phyloP scores from a whole-genome alignment of 1,140 invertebrate genomes.

The Ooceraea biroi region DNA sequence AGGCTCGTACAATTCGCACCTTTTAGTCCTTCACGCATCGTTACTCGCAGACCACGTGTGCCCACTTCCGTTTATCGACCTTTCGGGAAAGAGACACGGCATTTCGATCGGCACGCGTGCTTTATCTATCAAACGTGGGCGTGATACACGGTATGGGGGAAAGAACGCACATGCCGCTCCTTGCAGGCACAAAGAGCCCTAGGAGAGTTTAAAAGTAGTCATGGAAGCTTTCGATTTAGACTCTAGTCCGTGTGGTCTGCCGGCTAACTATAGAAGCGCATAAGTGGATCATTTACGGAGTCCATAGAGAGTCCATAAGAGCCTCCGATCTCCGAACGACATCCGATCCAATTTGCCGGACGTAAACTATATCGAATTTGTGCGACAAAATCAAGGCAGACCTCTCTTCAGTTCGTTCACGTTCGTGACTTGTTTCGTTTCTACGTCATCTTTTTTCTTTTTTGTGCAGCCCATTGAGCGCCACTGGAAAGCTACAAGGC shows the following conservation, averaged over 20 bases:
- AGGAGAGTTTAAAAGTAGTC: slow-evolving; percentile 40
- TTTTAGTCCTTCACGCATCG: slow-evolving; percentile 43
- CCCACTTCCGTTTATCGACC: slow-evolving; percentile 49
- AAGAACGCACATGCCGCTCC: not conserved
- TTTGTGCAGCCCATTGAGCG: not conserved
- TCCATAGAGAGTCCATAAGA: slow-evolving; percentile 39
- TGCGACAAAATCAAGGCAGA: not conserved
- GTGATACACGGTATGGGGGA: not conserved
- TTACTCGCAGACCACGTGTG: not conserved
- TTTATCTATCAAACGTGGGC: slow-evolving; percentile 16
- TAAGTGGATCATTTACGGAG: slow-evolving; percentile 61
- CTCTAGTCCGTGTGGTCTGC: slow-evolving; percentile 57
- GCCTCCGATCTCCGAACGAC: not conserved
- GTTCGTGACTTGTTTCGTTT: not conserved
- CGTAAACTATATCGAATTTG: slow-evolving; percentile 3
- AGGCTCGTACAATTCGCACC: slow-evolving; percentile 28
- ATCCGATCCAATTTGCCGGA: slow-evolving; percentile 18
- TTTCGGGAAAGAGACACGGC: not conserved
- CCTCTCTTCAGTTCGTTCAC: slow-evolving; percentile 1
- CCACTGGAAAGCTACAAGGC: slow-evolving; percentile 35
- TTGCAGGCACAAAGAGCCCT: slow-evolving; percentile 37
- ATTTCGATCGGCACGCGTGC: slow-evolving; percentile 27
- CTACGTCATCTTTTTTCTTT: not conserved
- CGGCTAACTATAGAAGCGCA: slow-evolving; percentile 66
- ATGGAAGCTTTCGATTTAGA: slow-evolving; percentile 43